Conservation (phyloP, 2,888 invertebrate genomes). For the Parnassius glacialis region DNA sequence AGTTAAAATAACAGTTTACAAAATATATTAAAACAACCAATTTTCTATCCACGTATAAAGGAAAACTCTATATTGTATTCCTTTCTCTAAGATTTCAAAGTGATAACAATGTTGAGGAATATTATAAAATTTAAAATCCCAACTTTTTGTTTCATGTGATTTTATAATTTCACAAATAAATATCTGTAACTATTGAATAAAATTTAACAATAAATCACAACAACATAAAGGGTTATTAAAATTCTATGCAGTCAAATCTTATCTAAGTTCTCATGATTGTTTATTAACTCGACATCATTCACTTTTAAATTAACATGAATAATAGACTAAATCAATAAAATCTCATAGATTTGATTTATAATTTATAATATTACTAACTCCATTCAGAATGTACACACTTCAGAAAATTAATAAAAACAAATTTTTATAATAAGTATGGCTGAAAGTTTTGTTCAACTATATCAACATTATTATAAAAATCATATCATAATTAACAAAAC, state of each 20-base stretch:
- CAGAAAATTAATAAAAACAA: too few relatives aligned
- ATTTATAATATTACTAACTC: too few relatives aligned
- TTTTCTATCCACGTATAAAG: neutral
- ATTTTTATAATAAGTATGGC: too few relatives aligned
- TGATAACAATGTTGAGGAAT: neutral
- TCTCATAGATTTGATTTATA: too few relatives aligned
- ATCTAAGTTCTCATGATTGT: constrained; percentile 45
- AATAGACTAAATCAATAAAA: too few relatives aligned
- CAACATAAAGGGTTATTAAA: constrained; percentile 33
- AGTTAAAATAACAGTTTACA: constrained; percentile 57
- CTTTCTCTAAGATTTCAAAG: constrained; percentile 22
- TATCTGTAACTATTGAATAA: constrained; percentile 24
- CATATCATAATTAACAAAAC: too few relatives aligned
- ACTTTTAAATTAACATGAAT: too few relatives aligned
- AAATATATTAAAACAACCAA: constrained; percentile 44
- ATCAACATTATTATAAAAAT: too few relatives aligned
- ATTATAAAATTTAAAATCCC: constrained; percentile 60
- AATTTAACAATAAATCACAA: constrained; percentile 36
- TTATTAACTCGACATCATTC: neutral
- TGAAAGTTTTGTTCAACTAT: too few relatives aligned
- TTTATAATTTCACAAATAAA: constrained; percentile 22
- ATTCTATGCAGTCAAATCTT: constrained; percentile 80
- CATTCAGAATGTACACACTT: too few relatives aligned
- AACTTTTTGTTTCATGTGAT: constrained; percentile 46
- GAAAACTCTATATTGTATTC: neutral